Evolutionary conservation across 2,797 vertebrate genomes (phyloP).

Genomic region (Xenentodon cancila): DNA sequence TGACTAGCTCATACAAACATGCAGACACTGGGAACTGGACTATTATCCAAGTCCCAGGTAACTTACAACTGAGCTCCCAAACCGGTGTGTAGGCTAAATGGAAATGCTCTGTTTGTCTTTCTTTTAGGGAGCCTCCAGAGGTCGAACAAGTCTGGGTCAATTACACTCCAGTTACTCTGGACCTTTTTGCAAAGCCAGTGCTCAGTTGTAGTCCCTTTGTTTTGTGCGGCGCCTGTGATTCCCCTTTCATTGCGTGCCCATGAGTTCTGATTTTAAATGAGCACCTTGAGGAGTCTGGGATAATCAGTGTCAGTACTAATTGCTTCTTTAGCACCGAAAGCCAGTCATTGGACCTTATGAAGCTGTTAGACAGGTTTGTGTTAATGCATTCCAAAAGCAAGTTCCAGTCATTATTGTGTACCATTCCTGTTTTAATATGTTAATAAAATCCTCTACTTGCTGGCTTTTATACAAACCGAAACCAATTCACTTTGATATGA

Average conservation of each 20-base stretch:
- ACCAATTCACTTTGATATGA: background rate
- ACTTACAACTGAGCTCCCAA: slow-evolving; percentile 20
- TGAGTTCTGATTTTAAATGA: slow-evolving; percentile 44
- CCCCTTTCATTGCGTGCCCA: slow-evolving; percentile 21
- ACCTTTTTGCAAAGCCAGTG: slow-evolving; percentile 41
- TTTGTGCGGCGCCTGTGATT: slow-evolving; percentile 13
- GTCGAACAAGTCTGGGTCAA: slow-evolving; percentile 40
- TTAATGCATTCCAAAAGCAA: slow-evolving; percentile 10
- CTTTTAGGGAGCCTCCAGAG: slow-evolving; percentile 38
- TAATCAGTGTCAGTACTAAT: slow-evolving; percentile 40
- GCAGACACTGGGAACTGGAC: slow-evolving; percentile 11
- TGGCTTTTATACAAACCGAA: background rate
- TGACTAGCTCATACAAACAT: slow-evolving; percentile 12
- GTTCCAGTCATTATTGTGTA: background rate
- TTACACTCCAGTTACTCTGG: slow-evolving; percentile 56
- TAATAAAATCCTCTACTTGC: background rate
- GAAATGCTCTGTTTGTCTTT: slow-evolving; percentile 57
- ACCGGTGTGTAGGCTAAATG: slow-evolving; percentile 29
- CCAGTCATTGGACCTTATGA: slow-evolving; percentile 6
- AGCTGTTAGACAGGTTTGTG: slow-evolving; percentile 4
- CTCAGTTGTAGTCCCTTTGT: slow-evolving; percentile 48
- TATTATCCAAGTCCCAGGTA: slow-evolving; percentile 32
- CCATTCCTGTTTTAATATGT: background rate
- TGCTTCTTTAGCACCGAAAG: slow-evolving; percentile 25
- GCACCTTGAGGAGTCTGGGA: slow-evolving; percentile 27